Conservation (phyloP, 2,113 vertebrate genomes). For the Muntiacus reevesi region DNA sequence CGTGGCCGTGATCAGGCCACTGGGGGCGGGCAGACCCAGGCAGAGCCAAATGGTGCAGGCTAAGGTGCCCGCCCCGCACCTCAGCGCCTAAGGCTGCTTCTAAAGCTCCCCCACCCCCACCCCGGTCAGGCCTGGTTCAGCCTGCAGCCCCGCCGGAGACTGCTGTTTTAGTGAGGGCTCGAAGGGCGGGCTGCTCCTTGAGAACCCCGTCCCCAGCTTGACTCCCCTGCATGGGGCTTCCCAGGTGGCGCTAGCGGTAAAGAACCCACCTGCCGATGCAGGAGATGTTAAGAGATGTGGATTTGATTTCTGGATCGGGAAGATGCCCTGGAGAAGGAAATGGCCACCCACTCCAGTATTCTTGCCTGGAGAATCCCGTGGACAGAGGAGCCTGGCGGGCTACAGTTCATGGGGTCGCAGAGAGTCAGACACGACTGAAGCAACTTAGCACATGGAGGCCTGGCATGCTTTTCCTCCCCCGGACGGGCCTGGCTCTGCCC, state of each 20-base stretch:
- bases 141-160: fast-evolving
- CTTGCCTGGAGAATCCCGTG: not conserved
- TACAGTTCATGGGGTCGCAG: not conserved
- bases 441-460: not conserved
- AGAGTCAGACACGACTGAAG: not conserved
- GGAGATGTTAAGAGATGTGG: not conserved
- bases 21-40: not conserved
- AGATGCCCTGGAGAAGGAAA: not conserved
- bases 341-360: not conserved
- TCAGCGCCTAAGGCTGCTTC: not conserved
- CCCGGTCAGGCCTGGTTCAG: not conserved
- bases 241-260: not conserved
- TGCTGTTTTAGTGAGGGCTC: not conserved
- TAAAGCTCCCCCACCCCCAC: not conserved
- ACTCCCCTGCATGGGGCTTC: not conserved
- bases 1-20: not conserved
- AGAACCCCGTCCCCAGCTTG: not conserved
- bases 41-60: not conserved
- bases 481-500: not conserved
- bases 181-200: not conserved
- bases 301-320: not conserved
- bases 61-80: not conserved
- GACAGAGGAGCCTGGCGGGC: not conserved
- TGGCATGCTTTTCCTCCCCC: fast-evolving
- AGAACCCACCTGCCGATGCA: not conserved